Base-by-base conservation (phyloP, 1,140 invertebrate species). In the Macrocentrus cingulum region DNA sequence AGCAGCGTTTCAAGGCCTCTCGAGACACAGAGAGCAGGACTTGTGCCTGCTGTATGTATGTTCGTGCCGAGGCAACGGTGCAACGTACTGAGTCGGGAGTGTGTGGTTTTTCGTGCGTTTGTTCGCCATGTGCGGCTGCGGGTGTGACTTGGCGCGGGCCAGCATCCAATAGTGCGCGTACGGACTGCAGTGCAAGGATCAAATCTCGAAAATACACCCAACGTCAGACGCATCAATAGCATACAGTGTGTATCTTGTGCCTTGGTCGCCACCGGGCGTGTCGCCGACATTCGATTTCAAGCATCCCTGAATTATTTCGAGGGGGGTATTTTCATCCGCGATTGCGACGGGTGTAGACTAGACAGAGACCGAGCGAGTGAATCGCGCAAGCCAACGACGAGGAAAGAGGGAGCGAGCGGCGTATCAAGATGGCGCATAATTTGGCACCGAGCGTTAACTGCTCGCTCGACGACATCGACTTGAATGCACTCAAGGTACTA, bases 391-490 rank as follows among this genome's bases (percentile, higher is more conserved):
- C 48, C 50, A 62, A 59, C 60, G 55, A 53, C 56, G 9, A 29
- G 25, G 25, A 29, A 29, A 51, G 60, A 69, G 64, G 58, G 66
- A 66, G 63, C 63, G 64, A 66, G 64, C 9, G 62, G 66, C 67
- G 71, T 83, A 82, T 84, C 85, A 89, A 88, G 84, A 91, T 90
- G 88, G 88, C 88, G 85, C 88, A 90, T 83, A 87, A 88, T 84
- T 85, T 92, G 81, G 88, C 90, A 83, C 90, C 89, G 80, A 94
- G 91, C 83, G 91, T 95, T 83, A 96, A 96, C 84, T 95, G 92
- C 85, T 94, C 92, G 79, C 86, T 98, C 75, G 94, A 97, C 84
- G 95, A 98, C 85, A 98, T 98, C 84, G 95, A 98, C 86, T 87
- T 98, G 76, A 93, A 93, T 81, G 91, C 93, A 67, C 82, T 98